These are phyloP conservation scores for Burhinus oedicnemus DNA, from an alignment of 2,113 vertebrate genomes.

Conservation along the genomic window DNA sequence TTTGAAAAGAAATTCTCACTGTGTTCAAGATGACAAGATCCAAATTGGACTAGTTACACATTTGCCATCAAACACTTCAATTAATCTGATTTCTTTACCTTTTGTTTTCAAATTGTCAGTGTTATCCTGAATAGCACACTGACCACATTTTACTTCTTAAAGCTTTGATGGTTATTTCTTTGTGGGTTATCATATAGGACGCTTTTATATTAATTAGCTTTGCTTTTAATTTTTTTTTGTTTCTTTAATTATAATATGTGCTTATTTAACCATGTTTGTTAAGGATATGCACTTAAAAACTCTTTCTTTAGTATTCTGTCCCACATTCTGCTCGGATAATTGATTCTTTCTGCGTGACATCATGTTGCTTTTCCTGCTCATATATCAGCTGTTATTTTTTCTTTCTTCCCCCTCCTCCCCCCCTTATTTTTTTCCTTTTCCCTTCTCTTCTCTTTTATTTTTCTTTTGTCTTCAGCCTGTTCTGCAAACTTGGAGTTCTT, in stretches of 20 bases:
- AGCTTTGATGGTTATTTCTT: conserved; percentile 38
- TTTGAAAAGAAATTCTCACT: background rate
- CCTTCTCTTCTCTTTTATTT: conserved; percentile 72
- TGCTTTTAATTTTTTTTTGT: conserved; percentile 69
- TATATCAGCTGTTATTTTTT: conserved; percentile 80
- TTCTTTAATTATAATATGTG: conserved; percentile 77
- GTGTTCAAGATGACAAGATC: background rate
- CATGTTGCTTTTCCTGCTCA: conserved; percentile 81
- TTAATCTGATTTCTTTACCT: conserved; percentile 9
- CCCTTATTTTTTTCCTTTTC: conserved; percentile 32
- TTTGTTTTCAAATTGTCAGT: background rate
- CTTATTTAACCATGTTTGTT: conserved; percentile 82
- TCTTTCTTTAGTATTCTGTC: conserved; percentile 76
- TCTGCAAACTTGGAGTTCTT: conserved; percentile 99
- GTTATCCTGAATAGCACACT: background rate
- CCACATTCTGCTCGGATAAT: conserved; percentile 74
- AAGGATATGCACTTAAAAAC: conserved; percentile 70
- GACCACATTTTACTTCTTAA: conserved; percentile 31
- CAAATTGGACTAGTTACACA: background rate
- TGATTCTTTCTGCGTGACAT: conserved; percentile 78
- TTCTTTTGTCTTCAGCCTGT: conserved; percentile 90
- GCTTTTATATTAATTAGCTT: conserved; percentile 81
- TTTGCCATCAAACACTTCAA: background rate
- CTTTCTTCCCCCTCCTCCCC: conserved; percentile 21
- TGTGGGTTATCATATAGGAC: conserved; percentile 45